A percentile compares a stretch with the other conserved stretches of the same genome.
Evolutionary conservation across 2,888 invertebrate species (phyloP).

Genomic region (Pedicia rivosa): DNA sequence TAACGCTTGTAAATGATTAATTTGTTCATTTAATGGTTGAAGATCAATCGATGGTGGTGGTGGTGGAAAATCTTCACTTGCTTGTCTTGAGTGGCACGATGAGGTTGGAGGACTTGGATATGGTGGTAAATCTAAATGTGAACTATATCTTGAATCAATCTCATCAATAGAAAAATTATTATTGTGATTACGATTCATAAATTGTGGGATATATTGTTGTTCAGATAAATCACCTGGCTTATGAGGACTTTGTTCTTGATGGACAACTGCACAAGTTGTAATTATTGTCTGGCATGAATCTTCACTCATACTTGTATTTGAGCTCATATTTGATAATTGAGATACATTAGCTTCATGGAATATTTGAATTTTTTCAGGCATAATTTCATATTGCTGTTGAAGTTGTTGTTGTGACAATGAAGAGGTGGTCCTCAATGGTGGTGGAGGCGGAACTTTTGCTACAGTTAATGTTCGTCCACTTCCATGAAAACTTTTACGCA

Average conservation of each 20-base stretch:
- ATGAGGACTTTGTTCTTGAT: constrained; percentile 60
- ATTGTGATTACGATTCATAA: constrained; percentile 18
- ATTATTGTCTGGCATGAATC: constrained; percentile 51
- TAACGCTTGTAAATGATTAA: constrained; percentile 32
- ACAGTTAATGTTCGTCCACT: constrained; percentile 69
- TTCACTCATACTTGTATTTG: constrained; percentile 29
- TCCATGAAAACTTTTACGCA: constrained; percentile 80
- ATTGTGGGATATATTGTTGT: constrained; percentile 9
- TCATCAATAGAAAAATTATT: constrained; percentile 33
- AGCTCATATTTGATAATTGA: constrained; percentile 29
- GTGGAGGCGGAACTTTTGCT: constrained; percentile 73
- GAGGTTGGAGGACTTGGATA: constrained; percentile 67
- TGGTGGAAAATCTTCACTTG: constrained; percentile 80
- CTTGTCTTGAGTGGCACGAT: constrained; percentile 65
- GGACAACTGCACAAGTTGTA: constrained; percentile 65
- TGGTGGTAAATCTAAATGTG: constrained; percentile 50
- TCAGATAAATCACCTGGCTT: constrained; percentile 30
- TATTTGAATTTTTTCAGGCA: constrained; percentile 24
- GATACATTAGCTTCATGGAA: constrained; percentile 29
- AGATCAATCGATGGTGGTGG: constrained; percentile 68
- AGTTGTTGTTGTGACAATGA: constrained; percentile 40
- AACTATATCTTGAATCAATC: constrained; percentile 35
- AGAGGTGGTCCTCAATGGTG: constrained; percentile 74
- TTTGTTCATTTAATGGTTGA: constrained; percentile 44
- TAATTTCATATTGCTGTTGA: constrained; percentile 21